Conservation (phyloP, 2,797 vertebrate genomes). For the Chloroceryle amazona region DNA sequence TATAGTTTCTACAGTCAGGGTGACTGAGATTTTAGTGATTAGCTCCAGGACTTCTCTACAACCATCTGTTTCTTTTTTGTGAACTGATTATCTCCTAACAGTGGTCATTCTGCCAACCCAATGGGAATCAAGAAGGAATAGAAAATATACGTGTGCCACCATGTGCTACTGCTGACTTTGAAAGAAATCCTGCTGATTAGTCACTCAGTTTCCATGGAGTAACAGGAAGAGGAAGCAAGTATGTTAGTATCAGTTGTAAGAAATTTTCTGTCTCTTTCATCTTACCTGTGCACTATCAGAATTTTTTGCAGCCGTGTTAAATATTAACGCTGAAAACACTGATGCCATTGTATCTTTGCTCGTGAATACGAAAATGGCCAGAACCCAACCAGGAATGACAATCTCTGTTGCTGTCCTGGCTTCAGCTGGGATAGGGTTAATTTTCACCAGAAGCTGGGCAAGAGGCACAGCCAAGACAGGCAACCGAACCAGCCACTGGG, state of each 20-base stretch:
- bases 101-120: neutral
- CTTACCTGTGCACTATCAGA: neutral
- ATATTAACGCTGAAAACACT: slow-evolving; percentile 1
- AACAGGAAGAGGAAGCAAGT: neutral
- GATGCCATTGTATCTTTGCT: no score
- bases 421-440: no score
- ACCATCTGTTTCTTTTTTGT: neutral
- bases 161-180: neutral
- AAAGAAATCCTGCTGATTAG: neutral
- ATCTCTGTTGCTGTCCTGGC: neutral
- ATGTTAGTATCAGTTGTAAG: neutral
- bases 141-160: neutral
- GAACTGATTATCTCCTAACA: neutral
- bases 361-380: neutral
- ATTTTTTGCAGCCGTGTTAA: neutral
- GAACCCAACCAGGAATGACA: neutral
- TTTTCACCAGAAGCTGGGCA: no score
- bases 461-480: no score
- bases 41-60: neutral
- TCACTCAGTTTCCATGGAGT: neutral
- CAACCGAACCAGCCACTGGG: no score
- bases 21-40: neutral
- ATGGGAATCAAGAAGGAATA: neutral
- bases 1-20: neutral
- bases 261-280: slow-evolving; percentile 1